These are phyloP conservation scores for Pammene aurita DNA, from an alignment of 2,888 invertebrate species.

Conservation along the genomic window DNA sequence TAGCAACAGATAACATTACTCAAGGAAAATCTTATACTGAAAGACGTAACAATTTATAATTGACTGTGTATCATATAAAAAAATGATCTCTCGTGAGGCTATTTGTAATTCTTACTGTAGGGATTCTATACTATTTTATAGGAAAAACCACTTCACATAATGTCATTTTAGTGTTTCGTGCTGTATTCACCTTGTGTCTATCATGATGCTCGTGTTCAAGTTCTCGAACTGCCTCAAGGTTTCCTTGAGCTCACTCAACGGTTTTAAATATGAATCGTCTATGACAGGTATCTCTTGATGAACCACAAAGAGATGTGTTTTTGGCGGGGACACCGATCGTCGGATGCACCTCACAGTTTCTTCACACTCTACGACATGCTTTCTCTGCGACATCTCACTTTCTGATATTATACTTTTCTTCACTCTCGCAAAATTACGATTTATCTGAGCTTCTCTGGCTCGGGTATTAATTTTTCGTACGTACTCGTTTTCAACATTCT, in stretches of 20 bases:
- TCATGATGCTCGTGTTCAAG: conserved; percentile 82
- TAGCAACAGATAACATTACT: too few relatives aligned
- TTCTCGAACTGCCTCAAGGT: conserved; percentile 86
- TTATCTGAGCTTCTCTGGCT: conserved; percentile 54
- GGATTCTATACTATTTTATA: too few relatives aligned
- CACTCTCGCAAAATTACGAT: conserved; percentile 55
- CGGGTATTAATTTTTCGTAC: conserved; percentile 61
- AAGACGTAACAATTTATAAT: too few relatives aligned
- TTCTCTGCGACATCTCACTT: conserved; percentile 54
- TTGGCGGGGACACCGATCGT: conserved; percentile 64
- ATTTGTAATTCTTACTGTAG: too few relatives aligned
- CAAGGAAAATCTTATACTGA: too few relatives aligned
- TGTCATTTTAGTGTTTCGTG: too few relatives aligned
- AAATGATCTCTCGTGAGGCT: too few relatives aligned
- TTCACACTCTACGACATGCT: conserved; percentile 21
- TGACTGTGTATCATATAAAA: too few relatives aligned
- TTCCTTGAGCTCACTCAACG: conserved; percentile 83
- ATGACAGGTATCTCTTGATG: conserved; percentile 69
- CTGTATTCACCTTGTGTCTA: conserved; percentile 85
- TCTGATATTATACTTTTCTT: conserved; percentile 57
- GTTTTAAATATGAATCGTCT: conserved; percentile 83
- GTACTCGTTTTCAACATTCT: conserved; percentile 77
- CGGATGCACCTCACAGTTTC: conserved; percentile 63
- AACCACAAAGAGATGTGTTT: conserved; percentile 67
- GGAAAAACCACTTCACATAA: too few relatives aligned